Evolutionary conservation across 2,888 invertebrate genomes (phyloP), one percentile per base, ranked within the genome.

Genomic region (Platycnemis pennipes): DNA sequence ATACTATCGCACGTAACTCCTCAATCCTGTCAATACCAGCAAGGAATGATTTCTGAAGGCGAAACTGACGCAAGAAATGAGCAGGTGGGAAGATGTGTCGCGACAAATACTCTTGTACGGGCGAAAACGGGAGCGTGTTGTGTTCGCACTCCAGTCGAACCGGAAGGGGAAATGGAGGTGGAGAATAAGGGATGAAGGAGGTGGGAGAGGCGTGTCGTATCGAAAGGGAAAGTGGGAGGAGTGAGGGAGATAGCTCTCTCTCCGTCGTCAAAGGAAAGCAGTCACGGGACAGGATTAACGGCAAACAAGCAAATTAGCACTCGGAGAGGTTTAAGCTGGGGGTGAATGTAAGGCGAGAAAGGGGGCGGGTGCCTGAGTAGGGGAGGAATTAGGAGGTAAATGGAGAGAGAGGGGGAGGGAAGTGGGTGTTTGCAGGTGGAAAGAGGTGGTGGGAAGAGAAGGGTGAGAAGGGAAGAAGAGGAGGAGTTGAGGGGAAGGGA

Each of bases 291-390:
- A 91, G 91, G 91, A 91, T 91, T 63, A 91, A 91, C 91, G 63
- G 63, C 91, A 91, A 91, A 91, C 91, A 91, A 91, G 91, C 91
- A 91, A 91, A 91, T 91, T 91, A 91, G 63, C 91, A 91, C 91
- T 69, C n/a, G 44, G 91, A 63, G 31, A 91, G n/a, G 91, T 69
- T 44, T 69, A 44, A 69, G 91, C 16, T 44, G 91, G 3, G 44
- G 42, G 56, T 53, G 45, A 19, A 77, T 31, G 77, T 26, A 37
- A 56, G 88, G 91, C 69, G 63, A 56, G 91, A 42, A 46, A 5
- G 88, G 26, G 13, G 8, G 45, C 11, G 46, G 26, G 26, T 88
- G 26, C 42, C 13, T 77, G 37, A 77, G 49, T 1, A 31, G 63
- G 56, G 0, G 37, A 22, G 63, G 63, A 8, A 63, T n/a, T n/a